Evolutionary conservation across 2,113 vertebrate species (phyloP).

Genomic region (Sylvilagus bachmani): DNA sequence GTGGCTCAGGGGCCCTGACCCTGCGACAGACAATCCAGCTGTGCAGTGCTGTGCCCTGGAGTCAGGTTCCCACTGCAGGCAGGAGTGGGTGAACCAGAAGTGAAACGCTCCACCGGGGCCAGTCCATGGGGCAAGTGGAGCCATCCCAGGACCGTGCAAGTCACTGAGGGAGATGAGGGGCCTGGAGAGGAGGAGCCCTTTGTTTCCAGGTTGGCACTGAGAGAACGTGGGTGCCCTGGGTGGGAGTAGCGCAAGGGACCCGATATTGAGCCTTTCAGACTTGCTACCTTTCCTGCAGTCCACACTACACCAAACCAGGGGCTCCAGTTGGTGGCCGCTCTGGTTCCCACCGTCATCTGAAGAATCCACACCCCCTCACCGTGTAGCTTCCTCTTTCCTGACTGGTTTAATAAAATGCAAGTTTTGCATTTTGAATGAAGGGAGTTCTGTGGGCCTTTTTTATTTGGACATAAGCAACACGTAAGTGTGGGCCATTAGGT

Average conservation of each 20-base stretch:
- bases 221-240: not conserved
- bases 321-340: not conserved
- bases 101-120: not conserved
- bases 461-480: not conserved
- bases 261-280: not conserved
- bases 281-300: not conserved
- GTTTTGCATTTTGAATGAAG: not conserved
- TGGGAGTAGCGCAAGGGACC: not conserved
- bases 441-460: not conserved
- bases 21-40: too few relatives aligned
- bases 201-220: not conserved
- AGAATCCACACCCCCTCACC: not conserved
- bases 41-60: not conserved
- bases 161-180: not conserved
- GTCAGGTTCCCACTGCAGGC: not conserved
- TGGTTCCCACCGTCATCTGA: not conserved
- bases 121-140: not conserved
- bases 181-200: not conserved
- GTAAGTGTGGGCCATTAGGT: not conserved
- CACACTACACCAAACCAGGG: accelerated
- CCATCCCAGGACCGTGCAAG: too few relatives aligned
- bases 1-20: not conserved
- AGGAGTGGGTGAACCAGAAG: not conserved
- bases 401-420: not conserved
- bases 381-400: not conserved